A percentile compares a stretch with the other conserved stretches of the same genome.
phyloP scores from a whole-genome alignment of 64 coral and sea anemone genomes.

The Cladopsammia gracilis region DNA sequence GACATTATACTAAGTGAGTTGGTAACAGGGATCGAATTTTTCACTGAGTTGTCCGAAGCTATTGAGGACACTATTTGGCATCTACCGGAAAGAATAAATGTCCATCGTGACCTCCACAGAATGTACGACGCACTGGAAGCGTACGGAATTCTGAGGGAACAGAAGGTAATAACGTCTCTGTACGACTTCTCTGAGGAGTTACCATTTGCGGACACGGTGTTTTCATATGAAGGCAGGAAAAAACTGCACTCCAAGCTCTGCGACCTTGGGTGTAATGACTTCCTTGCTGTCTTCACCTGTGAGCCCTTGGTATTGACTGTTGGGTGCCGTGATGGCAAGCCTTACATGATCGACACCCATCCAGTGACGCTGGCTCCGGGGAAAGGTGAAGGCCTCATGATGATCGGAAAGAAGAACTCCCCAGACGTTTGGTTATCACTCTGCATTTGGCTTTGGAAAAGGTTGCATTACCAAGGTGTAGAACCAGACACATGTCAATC shows the following conservation, averaged over 20 bases:
- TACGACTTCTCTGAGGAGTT: conserved; percentile 65
- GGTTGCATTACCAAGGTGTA: conserved; percentile 39
- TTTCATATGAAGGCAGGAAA: conserved; percentile 51
- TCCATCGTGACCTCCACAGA: conserved; percentile 16
- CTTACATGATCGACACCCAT: conserved; percentile 59
- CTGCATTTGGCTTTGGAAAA: conserved; percentile 57
- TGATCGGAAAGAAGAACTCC: conserved; percentile 23
- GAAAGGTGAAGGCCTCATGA: conserved; percentile 29
- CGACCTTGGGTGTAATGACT: conserved; percentile 11
- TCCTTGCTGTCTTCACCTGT: conserved; percentile 41
- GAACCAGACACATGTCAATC: conserved; percentile 53
- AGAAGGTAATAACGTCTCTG: not conserved
- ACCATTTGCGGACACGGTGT: conserved; percentile 50
- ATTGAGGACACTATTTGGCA: conserved; percentile 5
- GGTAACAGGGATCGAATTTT: not conserved
- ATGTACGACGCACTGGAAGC: conserved; percentile 56
- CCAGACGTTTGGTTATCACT: conserved; percentile 48
- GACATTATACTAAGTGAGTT: not conserved
- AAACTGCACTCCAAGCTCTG: conserved; percentile 36
- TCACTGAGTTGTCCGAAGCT: not conserved
- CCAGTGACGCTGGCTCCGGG: conserved; percentile 31
- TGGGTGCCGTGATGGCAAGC: conserved; percentile 40
- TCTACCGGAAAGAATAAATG: conserved; percentile 35
- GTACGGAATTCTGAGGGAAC: conserved; percentile 57
- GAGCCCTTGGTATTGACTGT: conserved; percentile 47